phyloP scores from a whole-genome alignment of 1,140 invertebrate genomes.

The Lasaia peninsularis region DNA sequence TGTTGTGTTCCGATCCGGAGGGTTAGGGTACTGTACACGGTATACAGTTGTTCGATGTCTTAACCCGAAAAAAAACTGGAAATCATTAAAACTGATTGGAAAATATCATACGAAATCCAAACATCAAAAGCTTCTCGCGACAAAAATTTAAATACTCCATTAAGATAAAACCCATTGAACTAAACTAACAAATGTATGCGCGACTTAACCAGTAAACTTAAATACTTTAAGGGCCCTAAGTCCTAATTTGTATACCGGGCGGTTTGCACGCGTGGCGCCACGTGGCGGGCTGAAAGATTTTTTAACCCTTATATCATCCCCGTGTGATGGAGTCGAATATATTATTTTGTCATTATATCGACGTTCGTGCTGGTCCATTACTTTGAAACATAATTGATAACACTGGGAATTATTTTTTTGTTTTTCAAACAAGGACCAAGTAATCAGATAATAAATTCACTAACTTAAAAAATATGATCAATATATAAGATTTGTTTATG shows the following conservation, averaged over 20 bases:
- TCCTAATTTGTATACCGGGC: conserved; percentile 12
- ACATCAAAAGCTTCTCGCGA: neutral
- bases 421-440: too few relatives aligned
- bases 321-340: conserved; percentile 6
- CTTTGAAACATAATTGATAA: neutral
- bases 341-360: conserved; percentile 8
- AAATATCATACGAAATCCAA: neutral
- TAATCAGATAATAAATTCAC: too few relatives aligned
- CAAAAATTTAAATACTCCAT: conserved; percentile 6
- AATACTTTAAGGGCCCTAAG: conserved; percentile 9
- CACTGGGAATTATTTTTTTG: neutral
- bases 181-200: conserved; percentile 12
- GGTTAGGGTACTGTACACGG: too few relatives aligned
- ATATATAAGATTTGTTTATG: too few relatives aligned
- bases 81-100: too few relatives aligned
- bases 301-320: conserved; percentile 12
- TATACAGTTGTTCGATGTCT: too few relatives aligned
- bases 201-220: conserved; percentile 10
- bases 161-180: conserved; percentile 5
- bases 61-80: too few relatives aligned
- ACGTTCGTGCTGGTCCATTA: neutral
- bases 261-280: conserved; percentile 1
- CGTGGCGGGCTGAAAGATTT: conserved; percentile 7
- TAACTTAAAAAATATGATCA: too few relatives aligned
- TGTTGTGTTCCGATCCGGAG: too few relatives aligned